A percentile compares a stretch with the other conserved stretches of the same genome.
phyloP scores from a whole-genome alignment of 2,113 vertebrate genomes.

The Mormyrus lacerda region DNA sequence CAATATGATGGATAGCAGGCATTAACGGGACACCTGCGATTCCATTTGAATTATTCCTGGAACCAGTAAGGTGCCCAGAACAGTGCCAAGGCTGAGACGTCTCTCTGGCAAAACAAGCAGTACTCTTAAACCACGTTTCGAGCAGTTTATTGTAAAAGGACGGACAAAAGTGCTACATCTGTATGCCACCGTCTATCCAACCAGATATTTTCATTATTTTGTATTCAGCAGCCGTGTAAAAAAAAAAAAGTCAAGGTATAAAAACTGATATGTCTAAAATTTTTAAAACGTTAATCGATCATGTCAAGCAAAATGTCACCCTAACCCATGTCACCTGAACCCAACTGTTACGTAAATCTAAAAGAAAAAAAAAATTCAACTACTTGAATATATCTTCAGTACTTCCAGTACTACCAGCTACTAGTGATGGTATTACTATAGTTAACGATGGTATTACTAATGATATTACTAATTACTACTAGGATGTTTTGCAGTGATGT shows the following conservation, averaged over 20 bases:
- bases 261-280: background rate
- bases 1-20: background rate
- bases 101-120: background rate
- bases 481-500: background rate
- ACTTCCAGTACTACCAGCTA: background rate
- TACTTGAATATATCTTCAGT: background rate
- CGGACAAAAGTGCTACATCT: background rate
- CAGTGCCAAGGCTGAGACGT: background rate
- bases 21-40: background rate
- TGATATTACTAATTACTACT: background rate
- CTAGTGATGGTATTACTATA: background rate
- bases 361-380: background rate
- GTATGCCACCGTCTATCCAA: background rate
- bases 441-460: background rate
- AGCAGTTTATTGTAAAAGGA: background rate
- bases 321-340: background rate
- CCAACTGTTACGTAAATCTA: background rate
- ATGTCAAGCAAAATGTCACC: background rate
- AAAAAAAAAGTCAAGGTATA: background rate
- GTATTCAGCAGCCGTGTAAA: background rate
- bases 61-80: background rate
- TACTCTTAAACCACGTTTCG: background rate
- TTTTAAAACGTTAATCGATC: too few species aligned
- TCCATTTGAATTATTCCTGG: background rate
- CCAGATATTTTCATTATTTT: background rate